These are phyloP conservation scores for Malurus splendens DNA, from an alignment of 2,797 vertebrate species.

Conservation along the genomic window DNA sequence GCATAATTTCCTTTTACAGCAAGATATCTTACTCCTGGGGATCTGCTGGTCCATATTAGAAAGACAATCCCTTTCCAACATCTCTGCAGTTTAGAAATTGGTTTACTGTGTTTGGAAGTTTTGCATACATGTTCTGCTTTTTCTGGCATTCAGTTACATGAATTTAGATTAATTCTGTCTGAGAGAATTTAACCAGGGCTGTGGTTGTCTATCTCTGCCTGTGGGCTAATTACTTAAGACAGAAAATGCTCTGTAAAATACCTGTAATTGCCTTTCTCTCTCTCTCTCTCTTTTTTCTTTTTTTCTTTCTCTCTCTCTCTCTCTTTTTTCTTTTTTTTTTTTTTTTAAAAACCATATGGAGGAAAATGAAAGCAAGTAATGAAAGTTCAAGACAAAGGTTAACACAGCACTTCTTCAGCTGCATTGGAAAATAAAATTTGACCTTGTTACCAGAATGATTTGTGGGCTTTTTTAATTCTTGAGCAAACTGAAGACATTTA, in stretches of 20 bases:
- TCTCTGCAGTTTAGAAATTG: background rate
- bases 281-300: too few species aligned
- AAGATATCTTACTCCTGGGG: background rate
- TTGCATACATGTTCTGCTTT: background rate
- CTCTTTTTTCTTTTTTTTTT: too few species aligned
- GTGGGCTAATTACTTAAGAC: background rate
- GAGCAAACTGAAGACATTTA: background rate
- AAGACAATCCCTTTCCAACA: background rate
- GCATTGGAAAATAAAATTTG: background rate
- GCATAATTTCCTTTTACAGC: background rate
- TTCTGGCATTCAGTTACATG: rapidly evolving
- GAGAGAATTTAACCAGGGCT: background rate
- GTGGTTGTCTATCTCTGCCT: background rate
- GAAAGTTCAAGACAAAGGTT: background rate
- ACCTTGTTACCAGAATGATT: background rate
- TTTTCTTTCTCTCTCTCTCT: background rate
- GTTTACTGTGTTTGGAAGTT: background rate
- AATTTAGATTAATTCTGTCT: background rate
- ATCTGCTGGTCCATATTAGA: background rate
- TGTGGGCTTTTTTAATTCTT: rapidly evolving
- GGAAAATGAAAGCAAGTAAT: background rate
- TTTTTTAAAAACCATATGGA: too few species aligned
- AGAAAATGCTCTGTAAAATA: background rate
- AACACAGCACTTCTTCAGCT: background rate
- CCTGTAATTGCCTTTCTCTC: background rate